Evolutionary conservation across 2,113 vertebrate genomes (phyloP).

Genomic region (Sinocyclocheilus rhinocerous): DNA sequence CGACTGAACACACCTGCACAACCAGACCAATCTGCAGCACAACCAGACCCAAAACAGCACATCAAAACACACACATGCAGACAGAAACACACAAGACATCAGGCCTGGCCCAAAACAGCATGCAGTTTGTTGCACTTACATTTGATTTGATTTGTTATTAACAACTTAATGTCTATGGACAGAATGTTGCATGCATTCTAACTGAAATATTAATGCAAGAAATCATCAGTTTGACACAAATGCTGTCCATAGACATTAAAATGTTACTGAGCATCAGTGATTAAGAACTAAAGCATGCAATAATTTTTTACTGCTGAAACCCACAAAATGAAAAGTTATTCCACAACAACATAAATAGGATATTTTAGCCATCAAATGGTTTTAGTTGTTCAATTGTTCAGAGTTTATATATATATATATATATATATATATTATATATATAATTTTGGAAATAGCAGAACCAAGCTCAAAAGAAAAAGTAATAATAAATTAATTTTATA

Average conservation of each 20-base stretch:
- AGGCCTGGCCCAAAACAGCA: conserved; percentile 26
- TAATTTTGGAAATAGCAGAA: neutral
- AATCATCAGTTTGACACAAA: neutral
- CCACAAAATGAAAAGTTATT: neutral
- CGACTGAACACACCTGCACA: neutral
- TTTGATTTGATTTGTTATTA: neutral
- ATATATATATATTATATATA: neutral
- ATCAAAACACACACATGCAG: neutral
- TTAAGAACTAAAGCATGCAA: neutral
- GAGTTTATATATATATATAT: too few species aligned
- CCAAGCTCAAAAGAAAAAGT: neutral
- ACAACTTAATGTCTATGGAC: neutral
- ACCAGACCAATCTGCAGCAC: neutral
- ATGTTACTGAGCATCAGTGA: neutral
- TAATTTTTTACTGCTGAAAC: neutral
- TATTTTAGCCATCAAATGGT: neutral
- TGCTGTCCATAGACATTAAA: neutral
- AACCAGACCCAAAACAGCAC: conserved; percentile 14
- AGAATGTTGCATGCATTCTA: neutral
- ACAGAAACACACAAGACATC: conserved; percentile 4
- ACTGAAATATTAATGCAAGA: neutral
- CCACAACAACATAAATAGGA: neutral
- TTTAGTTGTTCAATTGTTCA: neutral
- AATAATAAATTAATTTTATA: too few species aligned
- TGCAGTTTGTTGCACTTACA: neutral